These are phyloP conservation scores for Papilio helenus DNA, from an alignment of 1,140 invertebrate species.

Conservation along the genomic window DNA sequence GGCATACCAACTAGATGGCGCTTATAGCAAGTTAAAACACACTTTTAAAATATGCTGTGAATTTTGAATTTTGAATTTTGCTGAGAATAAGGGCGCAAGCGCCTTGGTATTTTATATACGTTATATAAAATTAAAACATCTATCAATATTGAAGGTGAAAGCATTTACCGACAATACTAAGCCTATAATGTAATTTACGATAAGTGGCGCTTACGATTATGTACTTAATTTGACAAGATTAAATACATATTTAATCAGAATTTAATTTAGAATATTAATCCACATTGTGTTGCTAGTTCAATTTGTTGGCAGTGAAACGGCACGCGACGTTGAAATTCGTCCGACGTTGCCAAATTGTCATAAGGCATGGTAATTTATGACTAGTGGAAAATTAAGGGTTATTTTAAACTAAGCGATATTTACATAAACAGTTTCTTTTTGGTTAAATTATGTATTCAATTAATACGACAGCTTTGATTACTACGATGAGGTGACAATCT, in stretches of 20 bases:
- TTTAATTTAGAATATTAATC: constrained; percentile 13
- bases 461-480: not conserved
- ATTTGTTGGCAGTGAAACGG: constrained; percentile 31
- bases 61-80: not conserved
- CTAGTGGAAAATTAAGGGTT: constrained; percentile 31
- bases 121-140: constrained; percentile 1
- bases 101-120: not conserved
- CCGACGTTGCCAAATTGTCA: constrained; percentile 38
- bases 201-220: not conserved
- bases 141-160: constrained; percentile 14
- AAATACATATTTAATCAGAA: not conserved
- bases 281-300: constrained; percentile 3
- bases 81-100: not conserved
- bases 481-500: not conserved
- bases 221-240: not conserved
- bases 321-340: constrained; percentile 34
- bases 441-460: not conserved
- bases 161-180: constrained; percentile 1
- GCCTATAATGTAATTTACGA: constrained; percentile 23
- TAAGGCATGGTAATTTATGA: constrained; percentile 36
- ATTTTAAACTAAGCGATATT: constrained; percentile 30
- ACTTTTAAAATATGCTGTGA: not conserved
- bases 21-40: not conserved
- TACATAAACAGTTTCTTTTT: not conserved
- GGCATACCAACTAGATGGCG: not conserved